Conservation (phyloP, 2,888 invertebrate species). For the Melikaiella ostensackeni region DNA sequence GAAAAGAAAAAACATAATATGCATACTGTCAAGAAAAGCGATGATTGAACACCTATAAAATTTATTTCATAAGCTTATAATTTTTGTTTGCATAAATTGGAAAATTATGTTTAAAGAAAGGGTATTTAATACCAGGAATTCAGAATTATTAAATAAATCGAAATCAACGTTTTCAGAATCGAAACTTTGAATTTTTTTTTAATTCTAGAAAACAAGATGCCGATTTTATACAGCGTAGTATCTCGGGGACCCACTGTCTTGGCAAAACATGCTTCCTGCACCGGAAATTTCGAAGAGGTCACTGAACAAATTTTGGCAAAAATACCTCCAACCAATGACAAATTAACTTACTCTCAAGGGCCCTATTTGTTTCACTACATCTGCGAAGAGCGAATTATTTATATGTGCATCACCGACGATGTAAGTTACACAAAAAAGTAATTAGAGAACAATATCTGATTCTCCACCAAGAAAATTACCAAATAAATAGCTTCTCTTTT, state of each 20-base stretch:
- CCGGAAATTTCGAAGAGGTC: slow-evolving; percentile 96
- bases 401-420: slow-evolving; percentile 97
- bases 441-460: background rate
- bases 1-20: no score
- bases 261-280: slow-evolving; percentile 94
- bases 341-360: slow-evolving; percentile 95
- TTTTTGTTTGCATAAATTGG: no score
- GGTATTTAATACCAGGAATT: no score
- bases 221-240: slow-evolving; percentile 93
- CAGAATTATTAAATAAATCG: no score
- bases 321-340: slow-evolving; percentile 93
- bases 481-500: slow-evolving; percentile 30
- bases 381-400: slow-evolving; percentile 90
- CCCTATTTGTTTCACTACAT: slow-evolving; percentile 96
- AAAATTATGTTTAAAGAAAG: no score
- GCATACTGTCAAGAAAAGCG: no score
- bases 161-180: background rate
- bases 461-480: slow-evolving; percentile 1
- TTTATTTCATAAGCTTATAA: no score
- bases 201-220: slow-evolving; percentile 81
- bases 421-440: slow-evolving; percentile 79
- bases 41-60: no score
- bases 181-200: background rate
- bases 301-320: slow-evolving; percentile 93
- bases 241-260: slow-evolving; percentile 91